Evolutionary conservation across 2,888 invertebrate species (phyloP).

Genomic region (Zele albiditarsus): DNA sequence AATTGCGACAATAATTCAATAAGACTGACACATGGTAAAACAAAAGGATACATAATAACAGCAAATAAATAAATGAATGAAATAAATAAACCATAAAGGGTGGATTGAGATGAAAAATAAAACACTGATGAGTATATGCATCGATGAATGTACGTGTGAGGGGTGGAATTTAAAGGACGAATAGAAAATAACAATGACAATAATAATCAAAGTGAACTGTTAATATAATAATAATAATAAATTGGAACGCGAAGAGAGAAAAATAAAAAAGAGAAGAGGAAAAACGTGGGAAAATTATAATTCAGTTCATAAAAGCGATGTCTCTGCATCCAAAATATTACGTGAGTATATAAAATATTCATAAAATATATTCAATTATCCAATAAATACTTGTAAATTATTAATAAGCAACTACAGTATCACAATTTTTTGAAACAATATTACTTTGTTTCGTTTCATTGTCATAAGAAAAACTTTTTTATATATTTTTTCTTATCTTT

Average conservation of each 20-base stretch:
- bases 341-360: slow-evolving; percentile 61
- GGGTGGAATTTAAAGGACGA: too few relatives aligned
- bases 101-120: too few relatives aligned
- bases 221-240: too few relatives aligned
- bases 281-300: slow-evolving; percentile 7
- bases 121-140: too few relatives aligned
- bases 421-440: background rate
- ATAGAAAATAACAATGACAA: too few relatives aligned
- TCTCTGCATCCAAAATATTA: slow-evolving; percentile 71
- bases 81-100: background rate
- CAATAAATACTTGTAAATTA: too few relatives aligned
- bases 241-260: background rate
- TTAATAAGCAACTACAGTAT: background rate
- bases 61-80: slow-evolving; percentile 1
- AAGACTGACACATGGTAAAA: slow-evolving; percentile 47
- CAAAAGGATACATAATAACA: background rate
- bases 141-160: too few relatives aligned
- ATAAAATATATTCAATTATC: too few relatives aligned
- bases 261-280: background rate
- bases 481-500: background rate
- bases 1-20: slow-evolving; percentile 53
- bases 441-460: background rate
- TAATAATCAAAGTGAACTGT: too few relatives aligned
- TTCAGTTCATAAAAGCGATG: slow-evolving; percentile 58
- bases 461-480: background rate